Percentiles rank a stretch among this genome's conserved stretches.
Conservation (phyloP, 2,113 vertebrate species). For the Fregata magnificens region DNA sequence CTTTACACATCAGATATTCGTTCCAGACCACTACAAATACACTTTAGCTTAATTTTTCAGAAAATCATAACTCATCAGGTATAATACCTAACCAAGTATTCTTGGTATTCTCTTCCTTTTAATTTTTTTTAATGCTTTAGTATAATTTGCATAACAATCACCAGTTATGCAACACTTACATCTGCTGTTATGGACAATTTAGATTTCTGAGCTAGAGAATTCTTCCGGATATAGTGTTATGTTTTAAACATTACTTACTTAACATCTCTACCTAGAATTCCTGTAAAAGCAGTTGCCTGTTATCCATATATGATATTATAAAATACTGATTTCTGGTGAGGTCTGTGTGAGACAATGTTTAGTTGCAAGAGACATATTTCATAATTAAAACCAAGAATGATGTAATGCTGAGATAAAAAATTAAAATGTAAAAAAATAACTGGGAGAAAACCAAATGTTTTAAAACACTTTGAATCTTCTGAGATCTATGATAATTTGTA, state of each 20-base stretch:
- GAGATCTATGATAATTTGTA: neutral
- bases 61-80: neutral
- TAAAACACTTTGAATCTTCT: neutral
- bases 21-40: neutral
- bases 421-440: neutral
- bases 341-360: neutral
- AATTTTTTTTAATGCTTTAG: neutral
- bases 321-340: neutral
- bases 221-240: neutral
- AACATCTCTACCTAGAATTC: neutral
- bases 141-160: neutral
- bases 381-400: neutral
- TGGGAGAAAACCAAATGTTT: neutral
- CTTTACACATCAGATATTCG: neutral
- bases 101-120: neutral
- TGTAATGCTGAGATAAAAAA: neutral
- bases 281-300: neutral
- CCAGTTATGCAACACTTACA: neutral
- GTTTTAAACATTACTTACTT: neutral
- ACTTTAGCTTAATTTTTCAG: neutral
- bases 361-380: neutral
- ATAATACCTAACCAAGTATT: neutral
- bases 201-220: neutral
- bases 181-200: neutral
- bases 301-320: neutral